Percentiles rank a stretch among this genome's conserved stretches.
These are phyloP conservation scores for Choristoneura rosaceana DNA, from an alignment of 2,888 invertebrate species.

Conservation along the genomic window DNA sequence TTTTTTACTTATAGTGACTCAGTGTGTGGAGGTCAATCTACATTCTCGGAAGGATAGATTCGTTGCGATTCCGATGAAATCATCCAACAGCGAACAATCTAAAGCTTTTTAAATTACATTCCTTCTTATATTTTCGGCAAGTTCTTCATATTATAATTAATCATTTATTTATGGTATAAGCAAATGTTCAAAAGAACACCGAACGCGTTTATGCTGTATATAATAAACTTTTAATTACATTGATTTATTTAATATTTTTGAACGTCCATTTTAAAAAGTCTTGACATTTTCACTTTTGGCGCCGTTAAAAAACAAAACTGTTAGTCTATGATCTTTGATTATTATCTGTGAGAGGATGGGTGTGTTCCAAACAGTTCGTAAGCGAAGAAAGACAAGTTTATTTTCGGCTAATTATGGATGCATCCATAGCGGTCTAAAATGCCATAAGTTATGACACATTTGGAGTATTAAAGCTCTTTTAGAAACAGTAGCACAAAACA, in stretches of 20 bases:
- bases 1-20: conserved; percentile 45
- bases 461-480: conserved; percentile 30
- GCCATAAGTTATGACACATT: conserved; percentile 48
- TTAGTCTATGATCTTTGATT: conserved; percentile 40
- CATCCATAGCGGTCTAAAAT: conserved; percentile 46
- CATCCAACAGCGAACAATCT: conserved; percentile 34
- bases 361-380: conserved; percentile 47
- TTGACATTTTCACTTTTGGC: conserved; percentile 16
- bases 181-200: not conserved
- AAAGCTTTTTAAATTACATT: conserved; percentile 38
- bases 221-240: not conserved
- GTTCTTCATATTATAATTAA: not conserved
- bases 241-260: not conserved
- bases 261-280: conserved; percentile 6
- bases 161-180: not conserved
- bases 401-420: conserved; percentile 67
- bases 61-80: conserved; percentile 35
- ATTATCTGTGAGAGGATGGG: conserved; percentile 52
- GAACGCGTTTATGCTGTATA: not conserved
- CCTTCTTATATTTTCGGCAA: conserved; percentile 24
- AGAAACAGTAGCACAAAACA: conserved; percentile 2
- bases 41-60: conserved; percentile 54
- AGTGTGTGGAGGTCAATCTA: conserved; percentile 48
- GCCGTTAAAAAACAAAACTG: conserved; percentile 20
- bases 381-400: conserved; percentile 59